A percentile compares a stretch with the other conserved stretches of the same genome.
Conservation (phyloP, 2,888 invertebrate genomes). For the Syrphus vitripennis region DNA sequence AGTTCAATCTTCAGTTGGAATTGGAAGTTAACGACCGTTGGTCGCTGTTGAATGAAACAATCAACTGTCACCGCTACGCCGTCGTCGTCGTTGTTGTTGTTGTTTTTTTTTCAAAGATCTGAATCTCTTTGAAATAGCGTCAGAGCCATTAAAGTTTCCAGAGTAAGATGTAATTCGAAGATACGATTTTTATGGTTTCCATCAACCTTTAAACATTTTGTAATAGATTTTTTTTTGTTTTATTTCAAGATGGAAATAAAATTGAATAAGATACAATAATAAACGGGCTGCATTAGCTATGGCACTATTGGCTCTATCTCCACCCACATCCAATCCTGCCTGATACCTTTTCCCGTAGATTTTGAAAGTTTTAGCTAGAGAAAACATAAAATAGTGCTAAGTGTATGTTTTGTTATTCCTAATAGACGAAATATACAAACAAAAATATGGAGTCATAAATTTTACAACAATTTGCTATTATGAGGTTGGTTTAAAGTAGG, state of each 20-base stretch:
- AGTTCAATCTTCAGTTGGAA: constrained; percentile 4
- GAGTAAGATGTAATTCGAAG: constrained; percentile 40
- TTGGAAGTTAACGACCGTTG: constrained; percentile 47
- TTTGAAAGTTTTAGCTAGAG: neutral
- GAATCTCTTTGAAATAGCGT: constrained; percentile 53
- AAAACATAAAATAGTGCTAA: neutral
- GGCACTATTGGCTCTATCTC: constrained; percentile 48
- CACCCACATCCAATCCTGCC: constrained; percentile 33
- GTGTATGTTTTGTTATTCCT: neutral
- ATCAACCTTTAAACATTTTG: constrained; percentile 47
- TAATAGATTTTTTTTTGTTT: constrained; percentile 34
- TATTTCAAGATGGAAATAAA: constrained; percentile 30
- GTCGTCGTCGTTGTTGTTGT: no score
- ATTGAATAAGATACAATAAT: constrained; percentile 33
- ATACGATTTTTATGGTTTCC: constrained; percentile 47
- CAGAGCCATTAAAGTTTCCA: constrained; percentile 19
- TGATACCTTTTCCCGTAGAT: neutral
- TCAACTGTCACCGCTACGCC: constrained; percentile 43
- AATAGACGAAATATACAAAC: constrained; percentile 28
- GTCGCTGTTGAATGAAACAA: constrained; percentile 38
- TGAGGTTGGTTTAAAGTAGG: neutral
- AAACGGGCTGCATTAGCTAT: neutral
- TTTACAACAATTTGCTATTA: constrained; percentile 17
- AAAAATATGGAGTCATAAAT: constrained; percentile 57
- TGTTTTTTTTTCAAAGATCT: constrained; percentile 42